Percentiles rank a stretch among this genome's conserved stretches.
phyloP scores from a whole-genome alignment of 2,797 vertebrate species.

The Acanthopagrus latus region DNA sequence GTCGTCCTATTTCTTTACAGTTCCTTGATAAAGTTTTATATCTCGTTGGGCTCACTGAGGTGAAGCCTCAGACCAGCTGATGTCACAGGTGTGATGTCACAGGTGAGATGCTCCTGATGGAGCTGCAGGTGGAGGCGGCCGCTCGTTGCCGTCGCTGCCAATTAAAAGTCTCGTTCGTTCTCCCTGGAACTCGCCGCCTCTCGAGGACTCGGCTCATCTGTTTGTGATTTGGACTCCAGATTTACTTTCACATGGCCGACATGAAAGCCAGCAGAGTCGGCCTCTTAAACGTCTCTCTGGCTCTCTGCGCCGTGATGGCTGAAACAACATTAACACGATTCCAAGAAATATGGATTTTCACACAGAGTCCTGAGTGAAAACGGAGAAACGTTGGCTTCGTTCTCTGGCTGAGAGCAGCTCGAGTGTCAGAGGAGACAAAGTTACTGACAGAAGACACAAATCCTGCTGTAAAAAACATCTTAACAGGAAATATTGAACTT shows the following conservation, averaged over 20 bases:
- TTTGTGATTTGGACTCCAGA: constrained; percentile 90
- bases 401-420: background rate
- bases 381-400: background rate
- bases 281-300: constrained; percentile 82
- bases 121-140: constrained; percentile 84
- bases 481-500: too few relatives aligned
- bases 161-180: constrained; percentile 89
- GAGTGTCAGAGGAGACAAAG: background rate
- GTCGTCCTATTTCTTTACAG: too few relatives aligned
- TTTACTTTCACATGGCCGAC: constrained; percentile 86
- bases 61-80: background rate
- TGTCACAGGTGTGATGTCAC: background rate
- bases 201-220: constrained; percentile 86
- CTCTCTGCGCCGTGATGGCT: constrained; percentile 76
- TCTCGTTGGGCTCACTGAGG: background rate
- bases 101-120: constrained; percentile 77
- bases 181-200: constrained; percentile 84
- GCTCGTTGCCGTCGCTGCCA: constrained; percentile 85
- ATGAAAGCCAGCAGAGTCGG: constrained; percentile 84
- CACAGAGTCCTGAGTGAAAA: background rate
- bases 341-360: constrained; percentile 22
- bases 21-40: background rate
- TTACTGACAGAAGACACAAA: background rate
- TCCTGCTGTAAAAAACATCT: background rate
- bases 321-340: constrained; percentile 51